Percentiles rank a stretch among this genome's conserved stretches.
These are phyloP conservation scores for Phalacrocorax carbo DNA, from an alignment of 2,113 vertebrate genomes.

Conservation along the genomic window DNA sequence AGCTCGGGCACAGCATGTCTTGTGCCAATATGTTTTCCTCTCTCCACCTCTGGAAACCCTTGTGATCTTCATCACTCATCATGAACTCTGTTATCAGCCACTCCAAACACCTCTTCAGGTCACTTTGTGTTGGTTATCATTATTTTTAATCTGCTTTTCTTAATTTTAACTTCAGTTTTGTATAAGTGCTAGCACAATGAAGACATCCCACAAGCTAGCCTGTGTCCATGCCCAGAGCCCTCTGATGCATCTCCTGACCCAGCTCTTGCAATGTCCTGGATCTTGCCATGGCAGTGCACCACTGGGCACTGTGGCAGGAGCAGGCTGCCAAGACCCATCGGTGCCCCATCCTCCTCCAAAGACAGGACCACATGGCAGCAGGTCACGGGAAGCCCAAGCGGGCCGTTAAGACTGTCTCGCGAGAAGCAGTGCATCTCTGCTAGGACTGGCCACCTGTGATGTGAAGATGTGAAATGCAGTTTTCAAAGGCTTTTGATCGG, in stretches of 20 bases:
- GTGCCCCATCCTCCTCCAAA: slow-evolving; percentile 25
- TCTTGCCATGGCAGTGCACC: neutral
- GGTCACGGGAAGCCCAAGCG: neutral
- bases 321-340: neutral
- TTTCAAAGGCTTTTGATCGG: slow-evolving; percentile 57
- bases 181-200: neutral
- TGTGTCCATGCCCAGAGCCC: neutral
- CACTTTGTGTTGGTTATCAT: neutral
- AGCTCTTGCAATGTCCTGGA: neutral
- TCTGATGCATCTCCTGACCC: neutral
- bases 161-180: slow-evolving; percentile 5
- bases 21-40: slow-evolving; percentile 8
- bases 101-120: slow-evolving; percentile 23
- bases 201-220: neutral
- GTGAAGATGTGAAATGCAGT: slow-evolving; percentile 33
- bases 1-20: neutral
- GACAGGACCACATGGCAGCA: slow-evolving; percentile 18
- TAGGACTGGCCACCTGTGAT: slow-evolving; percentile 37
- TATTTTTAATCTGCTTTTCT: neutral
- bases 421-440: neutral
- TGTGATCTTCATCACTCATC: neutral
- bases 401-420: neutral
- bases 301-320: neutral
- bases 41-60: neutral
- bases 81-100: neutral